These are phyloP conservation scores for Busseola fusca DNA, from an alignment of 2,888 invertebrate genomes.

Conservation along the genomic window DNA sequence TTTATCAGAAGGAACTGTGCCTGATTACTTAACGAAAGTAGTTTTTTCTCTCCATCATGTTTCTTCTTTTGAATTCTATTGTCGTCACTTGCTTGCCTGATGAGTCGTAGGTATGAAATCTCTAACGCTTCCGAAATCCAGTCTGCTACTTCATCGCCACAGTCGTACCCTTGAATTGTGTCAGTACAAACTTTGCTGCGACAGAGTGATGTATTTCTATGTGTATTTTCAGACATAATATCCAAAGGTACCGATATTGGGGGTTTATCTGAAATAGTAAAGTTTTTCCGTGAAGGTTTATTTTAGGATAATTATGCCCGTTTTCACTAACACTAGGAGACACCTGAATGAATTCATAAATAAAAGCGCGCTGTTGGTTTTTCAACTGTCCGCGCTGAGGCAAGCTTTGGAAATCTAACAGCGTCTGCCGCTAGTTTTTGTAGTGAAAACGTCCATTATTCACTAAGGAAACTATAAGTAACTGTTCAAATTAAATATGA, in stretches of 20 bases:
- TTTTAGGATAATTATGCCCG: not conserved
- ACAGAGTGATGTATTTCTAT: slow-evolving; percentile 87
- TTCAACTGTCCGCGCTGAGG: not conserved
- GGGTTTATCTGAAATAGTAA: slow-evolving; percentile 82
- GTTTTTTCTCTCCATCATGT: slow-evolving; percentile 67
- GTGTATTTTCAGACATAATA: slow-evolving; percentile 60
- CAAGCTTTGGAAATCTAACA: not conserved
- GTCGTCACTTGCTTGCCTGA: slow-evolving; percentile 89
- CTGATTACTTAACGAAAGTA: slow-evolving; percentile 92
- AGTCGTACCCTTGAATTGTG: slow-evolving; percentile 93
- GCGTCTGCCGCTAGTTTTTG: not conserved
- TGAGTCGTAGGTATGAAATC: slow-evolving; percentile 91
- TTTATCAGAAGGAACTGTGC: slow-evolving; percentile 96
- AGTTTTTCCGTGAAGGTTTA: not conserved
- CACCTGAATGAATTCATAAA: not conserved
- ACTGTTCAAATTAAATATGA: no score
- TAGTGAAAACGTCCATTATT: not conserved
- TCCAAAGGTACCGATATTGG: slow-evolving; percentile 88
- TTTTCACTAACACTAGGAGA: not conserved
- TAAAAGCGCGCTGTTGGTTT: not conserved
- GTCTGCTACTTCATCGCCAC: slow-evolving; percentile 93
- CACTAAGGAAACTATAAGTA: no score
- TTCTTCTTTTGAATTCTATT: slow-evolving; percentile 78
- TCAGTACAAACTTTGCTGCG: slow-evolving; percentile 96
- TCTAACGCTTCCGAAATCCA: slow-evolving; percentile 95